Percentiles rank a stretch among this genome's conserved stretches.
phyloP scores from a whole-genome alignment of 2,797 vertebrate species.

The Channa striata region DNA sequence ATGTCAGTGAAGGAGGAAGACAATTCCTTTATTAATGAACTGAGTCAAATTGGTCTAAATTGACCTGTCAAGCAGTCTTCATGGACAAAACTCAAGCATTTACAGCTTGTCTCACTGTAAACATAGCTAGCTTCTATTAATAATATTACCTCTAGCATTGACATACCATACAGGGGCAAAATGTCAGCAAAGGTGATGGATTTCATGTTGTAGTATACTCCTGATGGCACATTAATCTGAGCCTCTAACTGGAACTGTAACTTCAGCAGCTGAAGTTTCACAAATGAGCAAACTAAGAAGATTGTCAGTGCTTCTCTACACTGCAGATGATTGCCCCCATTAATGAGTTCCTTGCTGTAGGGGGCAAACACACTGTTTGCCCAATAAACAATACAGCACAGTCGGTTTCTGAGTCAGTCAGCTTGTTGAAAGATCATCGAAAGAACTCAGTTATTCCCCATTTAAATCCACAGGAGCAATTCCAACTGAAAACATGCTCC shows the following conservation, averaged over 20 bases:
- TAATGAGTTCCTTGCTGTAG: background rate
- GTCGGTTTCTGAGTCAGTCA: constrained; percentile 41
- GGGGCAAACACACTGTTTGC: background rate
- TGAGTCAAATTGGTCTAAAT: constrained; percentile 1
- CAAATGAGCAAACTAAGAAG: constrained; percentile 28
- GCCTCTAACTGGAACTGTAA: constrained; percentile 55
- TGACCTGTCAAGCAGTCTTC: constrained; percentile 7
- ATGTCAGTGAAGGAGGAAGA: background rate
- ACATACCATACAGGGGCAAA: constrained; percentile 54
- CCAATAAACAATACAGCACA: background rate
- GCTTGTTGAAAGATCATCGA: constrained; percentile 47
- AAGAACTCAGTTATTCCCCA: constrained; percentile 2
- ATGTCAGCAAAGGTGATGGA: constrained; percentile 70
- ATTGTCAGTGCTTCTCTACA: constrained; percentile 2
- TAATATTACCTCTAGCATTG: constrained; percentile 64
- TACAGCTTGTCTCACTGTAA: constrained; percentile 70
- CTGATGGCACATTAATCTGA: constrained; percentile 71
- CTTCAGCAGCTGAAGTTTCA: constrained; percentile 50
- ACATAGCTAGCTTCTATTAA: constrained; percentile 69
- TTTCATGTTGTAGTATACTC: constrained; percentile 76
- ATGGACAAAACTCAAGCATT: constrained; percentile 41
- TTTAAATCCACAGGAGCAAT: background rate
- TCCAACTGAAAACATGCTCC: constrained; percentile 19
- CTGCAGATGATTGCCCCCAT: background rate
- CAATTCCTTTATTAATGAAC: background rate